phyloP scores from a whole-genome alignment of 2,113 vertebrate genomes.

The Ptilorrhoa leucosticta region DNA sequence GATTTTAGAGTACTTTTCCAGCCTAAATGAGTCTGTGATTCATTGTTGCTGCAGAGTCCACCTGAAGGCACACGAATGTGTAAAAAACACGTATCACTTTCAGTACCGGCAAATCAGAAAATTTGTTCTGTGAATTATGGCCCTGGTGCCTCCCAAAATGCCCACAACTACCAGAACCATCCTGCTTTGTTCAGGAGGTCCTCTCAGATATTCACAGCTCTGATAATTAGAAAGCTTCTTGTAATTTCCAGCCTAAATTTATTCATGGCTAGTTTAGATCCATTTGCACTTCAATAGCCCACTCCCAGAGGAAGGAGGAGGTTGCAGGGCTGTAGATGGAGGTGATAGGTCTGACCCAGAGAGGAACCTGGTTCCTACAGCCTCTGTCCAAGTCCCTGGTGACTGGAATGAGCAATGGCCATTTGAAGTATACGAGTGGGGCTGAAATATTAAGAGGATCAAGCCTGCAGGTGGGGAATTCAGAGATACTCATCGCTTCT shows the following conservation, averaged over 20 bases:
- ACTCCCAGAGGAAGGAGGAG: neutral
- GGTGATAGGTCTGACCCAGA: constrained; percentile 6
- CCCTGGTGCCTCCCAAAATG: neutral
- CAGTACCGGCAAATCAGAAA: neutral
- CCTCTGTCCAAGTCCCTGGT: neutral
- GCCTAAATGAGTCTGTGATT: neutral
- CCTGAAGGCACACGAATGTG: rapidly evolving
- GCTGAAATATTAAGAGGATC: neutral
- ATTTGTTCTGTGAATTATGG: rapidly evolving
- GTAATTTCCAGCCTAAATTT: constrained; percentile 39
- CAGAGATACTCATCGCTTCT: neutral
- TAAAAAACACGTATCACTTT: neutral
- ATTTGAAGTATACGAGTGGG: neutral
- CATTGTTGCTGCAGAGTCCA: neutral
- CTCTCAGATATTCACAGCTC: neutral
- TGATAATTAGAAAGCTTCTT: constrained; percentile 31
- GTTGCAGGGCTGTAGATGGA: neutral
- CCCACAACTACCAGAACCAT: neutral
- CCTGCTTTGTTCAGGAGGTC: neutral
- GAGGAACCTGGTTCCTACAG: neutral
- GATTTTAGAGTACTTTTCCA: neutral
- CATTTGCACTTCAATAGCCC: constrained; percentile 42
- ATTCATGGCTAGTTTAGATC: constrained; percentile 31
- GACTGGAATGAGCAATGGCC: neutral
- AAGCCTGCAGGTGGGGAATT: neutral